Base-by-base conservation (phyloP, 1,140 invertebrate genomes). In the Eriosoma lanigerum region DNA sequence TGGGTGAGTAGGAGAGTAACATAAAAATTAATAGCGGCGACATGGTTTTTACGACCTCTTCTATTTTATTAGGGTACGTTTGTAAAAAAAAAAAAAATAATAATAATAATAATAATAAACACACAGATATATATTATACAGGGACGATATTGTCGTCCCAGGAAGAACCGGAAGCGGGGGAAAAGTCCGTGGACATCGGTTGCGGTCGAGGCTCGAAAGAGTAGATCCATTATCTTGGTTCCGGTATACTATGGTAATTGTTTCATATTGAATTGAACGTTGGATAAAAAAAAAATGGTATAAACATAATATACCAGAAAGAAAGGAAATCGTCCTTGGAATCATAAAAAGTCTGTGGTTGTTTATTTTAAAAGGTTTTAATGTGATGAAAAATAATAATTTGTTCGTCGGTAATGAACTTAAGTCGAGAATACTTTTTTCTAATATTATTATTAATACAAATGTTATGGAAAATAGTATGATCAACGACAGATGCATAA, bases 391-490 rank as follows among this genome's bases (percentile, higher is more conserved):
- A 19, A 66, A 66, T 9, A 46, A 68, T 68, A 68, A 38, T 66
- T 19, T 4, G 15, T 60, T 60, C 32, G 9, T 9, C 2, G 10
- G 21, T 10, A 19, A 52, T 15, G 50, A 19, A 52, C 50, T 19
- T 3, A 52, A 52, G 50, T 52, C 50, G 50, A 52, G 50, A 5
- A 15, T 19, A 5, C 3, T 73, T n/a, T 62, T 84, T 88, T 90
- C n/a, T n/a, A n/a, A n/a, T n/a, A n/a, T n/a, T n/a, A n/a, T n/a
- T n/a, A n/a, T n/a, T n/a, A n/a, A n/a, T n/a, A n/a, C n/a, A n/a
- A n/a, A n/a, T n/a, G n/a, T n/a, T n/a, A n/a, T n/a, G n/a, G n/a
- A n/a, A n/a, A n/a, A n/a, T n/a, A n/a, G n/a, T n/a, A n/a, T n/a
- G n/a, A n/a, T n/a, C n/a, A n/a, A n/a, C n/a, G n/a, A n/a, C n/a